Evolutionary conservation across 2,888 invertebrate genomes (phyloP).

Genomic region (Archips xylosteana): DNA sequence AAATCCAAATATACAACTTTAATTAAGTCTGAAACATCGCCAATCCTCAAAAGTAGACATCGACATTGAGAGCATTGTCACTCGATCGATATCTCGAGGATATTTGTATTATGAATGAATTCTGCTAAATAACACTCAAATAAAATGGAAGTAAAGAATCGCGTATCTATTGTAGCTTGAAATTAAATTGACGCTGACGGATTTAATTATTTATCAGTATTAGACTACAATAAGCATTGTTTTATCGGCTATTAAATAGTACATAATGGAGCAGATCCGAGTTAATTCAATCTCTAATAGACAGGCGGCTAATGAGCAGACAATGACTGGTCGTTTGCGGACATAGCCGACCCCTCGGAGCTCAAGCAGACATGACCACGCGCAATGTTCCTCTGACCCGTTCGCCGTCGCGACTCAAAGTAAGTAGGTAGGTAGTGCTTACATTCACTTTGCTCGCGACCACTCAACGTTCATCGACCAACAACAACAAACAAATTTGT

Average conservation of each 20-base stretch:
- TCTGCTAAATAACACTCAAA: not conserved
- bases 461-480: conserved; percentile 10
- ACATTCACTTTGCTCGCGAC: not conserved
- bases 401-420: conserved; percentile 3
- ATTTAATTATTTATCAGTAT: conserved; percentile 36
- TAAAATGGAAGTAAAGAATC: not conserved
- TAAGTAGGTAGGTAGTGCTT: not conserved
- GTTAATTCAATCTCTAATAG: conserved; percentile 79
- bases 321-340: conserved; percentile 75
- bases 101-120: not conserved
- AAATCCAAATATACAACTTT: conserved; percentile 49
- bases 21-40: conserved; percentile 33
- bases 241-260: conserved; percentile 69
- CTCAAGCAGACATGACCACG: conserved; percentile 51
- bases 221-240: conserved; percentile 57
- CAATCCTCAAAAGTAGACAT: not conserved
- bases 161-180: not conserved
- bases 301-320: conserved; percentile 75
- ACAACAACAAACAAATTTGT: conserved; percentile 49
- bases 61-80: not conserved
- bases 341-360: conserved; percentile 53
- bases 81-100: not conserved
- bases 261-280: conserved; percentile 65
- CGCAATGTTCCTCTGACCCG: conserved; percentile 59
- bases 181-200: conserved; percentile 36